phyloP scores from a whole-genome alignment of 2,113 vertebrate species.

The Colius striatus region DNA sequence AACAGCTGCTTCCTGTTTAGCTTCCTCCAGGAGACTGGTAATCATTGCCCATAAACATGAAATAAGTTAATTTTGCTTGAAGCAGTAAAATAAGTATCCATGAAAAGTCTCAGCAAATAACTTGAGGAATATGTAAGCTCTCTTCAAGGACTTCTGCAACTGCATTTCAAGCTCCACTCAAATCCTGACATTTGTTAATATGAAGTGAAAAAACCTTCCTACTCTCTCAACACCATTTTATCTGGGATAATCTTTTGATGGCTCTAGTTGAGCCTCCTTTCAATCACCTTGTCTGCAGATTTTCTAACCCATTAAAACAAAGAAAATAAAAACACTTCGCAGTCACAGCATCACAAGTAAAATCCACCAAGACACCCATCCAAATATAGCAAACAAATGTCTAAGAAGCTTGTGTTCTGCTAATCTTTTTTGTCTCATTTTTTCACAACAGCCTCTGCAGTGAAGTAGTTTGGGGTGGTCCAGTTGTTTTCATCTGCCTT shows the following conservation, averaged over 20 bases:
- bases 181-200: neutral
- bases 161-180: neutral
- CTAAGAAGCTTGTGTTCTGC: neutral
- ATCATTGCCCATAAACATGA: neutral
- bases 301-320: neutral
- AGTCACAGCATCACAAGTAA: neutral
- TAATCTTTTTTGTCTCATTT: neutral
- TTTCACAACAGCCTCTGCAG: neutral
- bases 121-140: neutral
- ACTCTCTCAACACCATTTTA: neutral
- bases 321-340: neutral
- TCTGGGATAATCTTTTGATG: slow-evolving; percentile 34
- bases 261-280: slow-evolving; percentile 21
- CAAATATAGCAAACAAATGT: neutral
- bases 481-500: neutral
- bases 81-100: neutral
- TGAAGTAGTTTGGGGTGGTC: neutral
- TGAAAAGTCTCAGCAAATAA: neutral
- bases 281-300: neutral
- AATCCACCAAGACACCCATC: neutral
- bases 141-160: neutral
- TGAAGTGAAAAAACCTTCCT: neutral
- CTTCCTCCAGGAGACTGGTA: neutral
- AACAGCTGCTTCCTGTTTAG: neutral
- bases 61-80: neutral